phyloP scores from a whole-genome alignment of 2,113 vertebrate species.

The Uria lomvia region DNA sequence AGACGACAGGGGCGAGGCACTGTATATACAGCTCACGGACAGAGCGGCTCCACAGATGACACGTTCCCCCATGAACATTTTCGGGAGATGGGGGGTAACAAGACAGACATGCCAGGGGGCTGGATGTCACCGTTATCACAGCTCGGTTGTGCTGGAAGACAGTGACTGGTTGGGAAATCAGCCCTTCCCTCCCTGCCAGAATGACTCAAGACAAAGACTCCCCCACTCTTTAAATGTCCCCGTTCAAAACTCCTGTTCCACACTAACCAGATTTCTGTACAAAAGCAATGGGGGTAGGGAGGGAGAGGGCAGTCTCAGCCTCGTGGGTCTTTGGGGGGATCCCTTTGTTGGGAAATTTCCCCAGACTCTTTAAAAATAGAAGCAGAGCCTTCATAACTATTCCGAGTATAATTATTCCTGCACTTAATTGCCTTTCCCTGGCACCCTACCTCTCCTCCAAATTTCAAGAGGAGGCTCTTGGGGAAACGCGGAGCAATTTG shows the following conservation, averaged over 20 bases:
- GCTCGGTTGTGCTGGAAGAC: conserved; percentile 30
- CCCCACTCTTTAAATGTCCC: conserved; percentile 42
- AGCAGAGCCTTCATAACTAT: not conserved
- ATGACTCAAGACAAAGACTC: conserved; percentile 58
- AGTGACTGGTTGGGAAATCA: conserved; percentile 24
- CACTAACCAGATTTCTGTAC: not conserved
- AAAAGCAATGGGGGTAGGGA: not conserved
- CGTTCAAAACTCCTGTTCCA: conserved; percentile 25
- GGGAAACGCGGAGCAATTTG: not conserved
- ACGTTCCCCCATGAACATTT: not conserved
- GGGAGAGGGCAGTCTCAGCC: not conserved
- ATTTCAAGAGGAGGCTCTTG: conserved; percentile 35
- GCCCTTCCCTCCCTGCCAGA: conserved; percentile 43
- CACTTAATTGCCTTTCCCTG: conserved; percentile 21
- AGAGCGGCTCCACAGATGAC: not conserved
- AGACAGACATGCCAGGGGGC: not conserved
- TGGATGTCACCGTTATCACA: conserved; percentile 6
- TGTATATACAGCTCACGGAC: not conserved
- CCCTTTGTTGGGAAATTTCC: conserved; percentile 39
- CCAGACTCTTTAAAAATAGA: conserved; percentile 48
- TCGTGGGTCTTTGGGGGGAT: not conserved
- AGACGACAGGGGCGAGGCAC: not conserved
- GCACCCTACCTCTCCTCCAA: conserved; percentile 19
- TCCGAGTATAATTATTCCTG: conserved; percentile 13
- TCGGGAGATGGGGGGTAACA: not conserved